Percentiles rank a stretch among this genome's conserved stretches.
Evolutionary conservation across 1,140 invertebrate genomes (phyloP).

Genomic region (Lordiphosa collinella): DNA sequence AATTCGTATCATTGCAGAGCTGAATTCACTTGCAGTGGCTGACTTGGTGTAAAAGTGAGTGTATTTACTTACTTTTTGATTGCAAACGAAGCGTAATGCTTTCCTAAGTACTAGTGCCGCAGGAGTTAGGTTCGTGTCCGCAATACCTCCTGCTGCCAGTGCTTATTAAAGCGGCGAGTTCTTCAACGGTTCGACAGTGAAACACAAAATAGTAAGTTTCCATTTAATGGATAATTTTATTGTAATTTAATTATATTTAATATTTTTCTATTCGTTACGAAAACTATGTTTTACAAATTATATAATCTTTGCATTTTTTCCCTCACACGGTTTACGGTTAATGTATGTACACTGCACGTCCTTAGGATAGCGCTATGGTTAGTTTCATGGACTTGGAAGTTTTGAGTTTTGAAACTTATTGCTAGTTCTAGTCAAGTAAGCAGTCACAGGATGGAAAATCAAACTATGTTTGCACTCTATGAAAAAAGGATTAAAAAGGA

Average conservation of each 20-base stretch:
- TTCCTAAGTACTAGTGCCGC: constrained; percentile 80
- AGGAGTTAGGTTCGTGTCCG: constrained; percentile 77
- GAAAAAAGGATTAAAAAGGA: too few relatives aligned
- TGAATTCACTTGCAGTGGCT: not conserved
- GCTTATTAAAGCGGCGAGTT: constrained; percentile 79
- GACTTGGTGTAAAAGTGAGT: not conserved
- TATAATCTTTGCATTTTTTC: constrained; percentile 66
- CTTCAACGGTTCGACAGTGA: constrained; percentile 28
- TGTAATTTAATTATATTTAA: constrained; percentile 65
- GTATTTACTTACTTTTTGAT: not conserved
- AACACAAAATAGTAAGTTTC: constrained; percentile 13
- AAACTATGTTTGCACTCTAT: too few relatives aligned
- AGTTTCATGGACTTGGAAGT: too few relatives aligned
- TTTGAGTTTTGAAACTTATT: too few relatives aligned
- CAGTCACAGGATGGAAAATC: too few relatives aligned
- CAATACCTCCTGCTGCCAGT: constrained; percentile 80
- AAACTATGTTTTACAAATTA: constrained; percentile 70
- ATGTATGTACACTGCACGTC: constrained; percentile 24
- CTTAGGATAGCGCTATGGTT: too few relatives aligned
- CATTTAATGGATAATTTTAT: constrained; percentile 63
- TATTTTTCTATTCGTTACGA: constrained; percentile 68
- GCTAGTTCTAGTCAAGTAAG: too few relatives aligned
- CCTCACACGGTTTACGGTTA: constrained; percentile 6
- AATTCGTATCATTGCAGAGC: constrained; percentile 23
- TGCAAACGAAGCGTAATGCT: constrained; percentile 45